These are phyloP conservation scores for Aculops lycopersici DNA, from an alignment of 1,140 invertebrate genomes.

Conservation along the genomic window DNA sequence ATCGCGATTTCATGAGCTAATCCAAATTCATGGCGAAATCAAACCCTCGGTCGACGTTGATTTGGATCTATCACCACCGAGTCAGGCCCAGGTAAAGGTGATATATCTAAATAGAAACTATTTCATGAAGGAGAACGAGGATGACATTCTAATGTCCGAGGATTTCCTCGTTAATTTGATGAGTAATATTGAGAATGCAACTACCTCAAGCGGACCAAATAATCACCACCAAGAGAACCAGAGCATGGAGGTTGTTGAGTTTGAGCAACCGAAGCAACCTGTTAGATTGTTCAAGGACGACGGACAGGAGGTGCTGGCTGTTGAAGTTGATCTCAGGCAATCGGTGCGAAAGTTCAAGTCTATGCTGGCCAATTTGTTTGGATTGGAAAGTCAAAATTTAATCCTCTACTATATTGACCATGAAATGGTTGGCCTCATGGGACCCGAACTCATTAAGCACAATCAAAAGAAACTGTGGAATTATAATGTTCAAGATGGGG, in stretches of 20 bases:
- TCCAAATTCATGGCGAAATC: slow-evolving; percentile 45
- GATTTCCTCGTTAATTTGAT: too few relatives aligned
- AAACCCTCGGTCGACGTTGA: slow-evolving; percentile 53
- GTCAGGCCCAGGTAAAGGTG: slow-evolving; percentile 45
- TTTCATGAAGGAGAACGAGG: slow-evolving; percentile 3
- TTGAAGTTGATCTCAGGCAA: slow-evolving; percentile 10
- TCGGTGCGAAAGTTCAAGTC: slow-evolving; percentile 12
- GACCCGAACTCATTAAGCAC: slow-evolving; percentile 14
- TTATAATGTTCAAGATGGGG: slow-evolving; percentile 56
- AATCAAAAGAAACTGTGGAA: slow-evolving; percentile 58
- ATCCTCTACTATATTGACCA: slow-evolving; percentile 43
- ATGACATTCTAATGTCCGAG: not conserved
- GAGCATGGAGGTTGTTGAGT: too few relatives aligned
- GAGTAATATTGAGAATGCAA: too few relatives aligned
- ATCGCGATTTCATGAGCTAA: slow-evolving; percentile 38
- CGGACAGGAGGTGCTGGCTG: too few relatives aligned
- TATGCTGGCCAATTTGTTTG: too few relatives aligned
- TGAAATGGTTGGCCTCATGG: slow-evolving; percentile 17
- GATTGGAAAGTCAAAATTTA: slow-evolving; percentile 44
- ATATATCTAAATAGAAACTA: slow-evolving; percentile 21
- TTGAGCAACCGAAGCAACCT: too few relatives aligned
- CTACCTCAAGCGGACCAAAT: too few relatives aligned
- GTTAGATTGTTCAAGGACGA: too few relatives aligned
- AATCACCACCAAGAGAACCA: too few relatives aligned
- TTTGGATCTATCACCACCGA: slow-evolving; percentile 45